phyloP scores from a whole-genome alignment of 2,113 vertebrate genomes.

The Halcyon malimbica region DNA sequence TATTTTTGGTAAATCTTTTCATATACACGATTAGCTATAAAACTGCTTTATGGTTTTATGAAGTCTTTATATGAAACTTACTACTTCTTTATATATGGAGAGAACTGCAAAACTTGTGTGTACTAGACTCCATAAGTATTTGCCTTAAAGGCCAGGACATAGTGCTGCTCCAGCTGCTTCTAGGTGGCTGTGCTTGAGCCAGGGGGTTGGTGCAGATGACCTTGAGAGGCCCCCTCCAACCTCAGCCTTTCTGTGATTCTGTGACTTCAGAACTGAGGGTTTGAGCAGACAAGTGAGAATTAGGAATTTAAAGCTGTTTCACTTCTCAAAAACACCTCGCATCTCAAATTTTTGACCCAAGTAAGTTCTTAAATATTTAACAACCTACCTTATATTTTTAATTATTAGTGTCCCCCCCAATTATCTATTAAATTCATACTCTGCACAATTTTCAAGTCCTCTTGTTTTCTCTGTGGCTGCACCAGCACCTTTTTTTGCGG shows the following conservation, averaged over 20 bases:
- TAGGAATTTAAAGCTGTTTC: neutral
- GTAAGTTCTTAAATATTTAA: neutral
- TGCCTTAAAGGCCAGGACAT: neutral
- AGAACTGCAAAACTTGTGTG: neutral
- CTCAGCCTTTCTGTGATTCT: neutral
- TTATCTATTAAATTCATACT: neutral
- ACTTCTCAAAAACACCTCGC: neutral
- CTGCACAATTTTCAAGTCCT: neutral
- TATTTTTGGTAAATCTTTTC: slow-evolving; percentile 87
- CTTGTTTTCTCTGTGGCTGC: neutral
- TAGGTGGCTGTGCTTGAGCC: neutral
- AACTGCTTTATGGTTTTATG: neutral
- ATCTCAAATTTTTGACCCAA: neutral
- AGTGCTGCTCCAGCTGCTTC: neutral
- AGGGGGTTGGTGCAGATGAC: neutral
- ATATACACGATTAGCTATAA: neutral
- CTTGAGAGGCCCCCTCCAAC: neutral
- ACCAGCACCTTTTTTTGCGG: neutral
- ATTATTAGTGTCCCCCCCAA: neutral
- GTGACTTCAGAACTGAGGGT: neutral
- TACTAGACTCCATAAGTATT: neutral
- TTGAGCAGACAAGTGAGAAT: neutral
- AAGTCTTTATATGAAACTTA: neutral
- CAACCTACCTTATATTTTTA: neutral
- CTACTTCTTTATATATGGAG: neutral